Conservation (phyloP, 2,888 invertebrate genomes). For the Criorhina ranunculi region DNA sequence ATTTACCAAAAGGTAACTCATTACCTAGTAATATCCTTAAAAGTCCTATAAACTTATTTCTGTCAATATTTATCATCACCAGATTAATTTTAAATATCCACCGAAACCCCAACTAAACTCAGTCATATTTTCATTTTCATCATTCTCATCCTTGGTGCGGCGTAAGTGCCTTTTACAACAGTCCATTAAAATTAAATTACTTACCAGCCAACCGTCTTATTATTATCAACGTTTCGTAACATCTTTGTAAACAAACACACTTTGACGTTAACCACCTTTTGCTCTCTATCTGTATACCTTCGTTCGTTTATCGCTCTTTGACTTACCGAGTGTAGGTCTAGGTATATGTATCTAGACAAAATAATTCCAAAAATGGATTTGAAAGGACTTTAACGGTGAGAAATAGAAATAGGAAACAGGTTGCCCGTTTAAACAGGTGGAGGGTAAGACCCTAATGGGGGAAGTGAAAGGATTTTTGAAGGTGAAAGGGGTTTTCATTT, state of each 20-base stretch:
- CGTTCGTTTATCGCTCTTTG: background rate
- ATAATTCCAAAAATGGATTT: background rate
- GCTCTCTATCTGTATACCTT: background rate
- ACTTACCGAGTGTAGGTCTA: background rate
- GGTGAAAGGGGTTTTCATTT: conserved; percentile 8
- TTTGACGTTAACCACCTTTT: background rate
- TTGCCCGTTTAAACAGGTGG: background rate
- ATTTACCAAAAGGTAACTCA: too few species aligned
- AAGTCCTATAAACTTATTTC: background rate
- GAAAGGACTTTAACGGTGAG: too few species aligned
- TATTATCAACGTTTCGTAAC: conserved; percentile 3
- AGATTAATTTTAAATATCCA: background rate
- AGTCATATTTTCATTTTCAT: background rate
- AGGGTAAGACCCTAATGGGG: background rate
- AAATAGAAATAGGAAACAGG: background rate
- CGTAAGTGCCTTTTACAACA: background rate
- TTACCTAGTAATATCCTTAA: too few species aligned
- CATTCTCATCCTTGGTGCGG: background rate
- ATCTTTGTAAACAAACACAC: background rate
- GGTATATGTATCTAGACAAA: background rate
- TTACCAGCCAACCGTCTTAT: conserved; percentile 1
- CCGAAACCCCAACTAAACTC: background rate
- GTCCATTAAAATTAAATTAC: conserved; percentile 15
- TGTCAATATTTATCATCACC: background rate
- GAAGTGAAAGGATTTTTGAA: background rate